These are phyloP conservation scores for Helleia helle DNA, from an alignment of 2,888 invertebrate genomes.

Conservation along the genomic window DNA sequence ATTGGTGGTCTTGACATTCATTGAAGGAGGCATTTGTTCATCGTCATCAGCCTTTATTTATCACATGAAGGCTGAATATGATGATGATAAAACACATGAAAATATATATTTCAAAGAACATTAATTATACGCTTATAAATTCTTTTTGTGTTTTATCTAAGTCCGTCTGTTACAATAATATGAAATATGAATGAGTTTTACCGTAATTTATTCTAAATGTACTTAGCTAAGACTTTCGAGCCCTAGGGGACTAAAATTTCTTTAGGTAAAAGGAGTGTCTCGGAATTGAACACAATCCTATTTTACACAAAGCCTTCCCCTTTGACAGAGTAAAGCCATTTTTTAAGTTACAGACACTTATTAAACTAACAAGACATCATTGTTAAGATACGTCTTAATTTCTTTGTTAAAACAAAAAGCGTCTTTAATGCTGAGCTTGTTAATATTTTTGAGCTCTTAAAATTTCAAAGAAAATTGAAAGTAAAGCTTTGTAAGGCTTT, in stretches of 20 bases:
- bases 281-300: conserved; percentile 27
- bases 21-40: too few relatives aligned
- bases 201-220: conserved; percentile 11
- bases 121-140: too few relatives aligned
- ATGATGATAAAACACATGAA: too few relatives aligned
- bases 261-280: conserved; percentile 25
- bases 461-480: neutral
- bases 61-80: too few relatives aligned
- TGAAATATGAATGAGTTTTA: conserved; percentile 18
- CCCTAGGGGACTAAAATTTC: conserved; percentile 24
- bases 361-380: conserved; percentile 25
- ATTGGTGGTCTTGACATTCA: too few relatives aligned
- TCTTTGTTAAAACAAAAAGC: conserved; percentile 16
- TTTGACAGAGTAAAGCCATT: conserved; percentile 29
- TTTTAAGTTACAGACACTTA: conserved; percentile 27
- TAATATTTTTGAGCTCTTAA: neutral
- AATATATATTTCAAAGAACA: too few relatives aligned
- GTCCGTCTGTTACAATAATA: conserved; percentile 14
- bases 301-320: conserved; percentile 29
- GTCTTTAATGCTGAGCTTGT: neutral
- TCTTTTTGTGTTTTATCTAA: too few relatives aligned
- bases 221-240: conserved; percentile 22
- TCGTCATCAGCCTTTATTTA: too few relatives aligned
- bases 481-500: neutral
- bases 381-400: conserved; percentile 18